Percentiles rank a stretch among this genome's conserved stretches.
phyloP scores from a whole-genome alignment of 2,888 invertebrate genomes.

The Halictus quadricinctus region DNA sequence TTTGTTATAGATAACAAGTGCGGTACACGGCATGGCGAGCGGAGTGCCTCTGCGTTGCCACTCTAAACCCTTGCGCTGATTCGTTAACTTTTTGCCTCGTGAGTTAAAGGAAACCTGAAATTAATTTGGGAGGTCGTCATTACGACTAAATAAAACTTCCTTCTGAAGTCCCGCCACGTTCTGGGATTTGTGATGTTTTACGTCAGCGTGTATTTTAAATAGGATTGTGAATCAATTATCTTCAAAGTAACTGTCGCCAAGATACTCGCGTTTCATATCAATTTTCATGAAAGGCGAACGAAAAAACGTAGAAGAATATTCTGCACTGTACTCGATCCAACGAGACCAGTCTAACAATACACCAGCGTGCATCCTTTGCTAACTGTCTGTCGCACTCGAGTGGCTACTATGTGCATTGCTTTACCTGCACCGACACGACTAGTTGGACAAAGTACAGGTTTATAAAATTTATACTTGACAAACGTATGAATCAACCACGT shows the following conservation, averaged over 20 bases:
- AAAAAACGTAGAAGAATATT: background rate
- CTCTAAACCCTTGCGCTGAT: conserved; percentile 30
- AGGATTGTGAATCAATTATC: conserved; percentile 32
- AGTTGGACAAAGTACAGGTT: no score
- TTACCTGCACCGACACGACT: no score
- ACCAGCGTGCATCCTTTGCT: no score
- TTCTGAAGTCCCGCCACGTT: conserved; percentile 5
- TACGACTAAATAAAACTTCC: conserved; percentile 44
- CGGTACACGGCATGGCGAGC: conserved; percentile 8
- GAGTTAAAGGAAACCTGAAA: conserved; percentile 42
- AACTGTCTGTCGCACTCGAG: no score
- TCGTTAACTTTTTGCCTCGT: conserved; percentile 43
- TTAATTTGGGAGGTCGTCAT: conserved; percentile 45
- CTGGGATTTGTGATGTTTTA: conserved; percentile 5
- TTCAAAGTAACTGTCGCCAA: conserved; percentile 9
- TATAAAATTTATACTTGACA: no score
- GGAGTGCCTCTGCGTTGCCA: conserved; percentile 28
- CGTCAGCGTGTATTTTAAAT: background rate
- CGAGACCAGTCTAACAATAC: no score
- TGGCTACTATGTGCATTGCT: no score
- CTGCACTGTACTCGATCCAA: background rate
- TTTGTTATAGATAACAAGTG: conserved; percentile 44
- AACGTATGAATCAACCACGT: no score
- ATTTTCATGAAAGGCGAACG: background rate
- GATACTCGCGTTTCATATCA: background rate